These are phyloP conservation scores for Aromia moschata DNA, from an alignment of 2,888 invertebrate genomes.

Conservation along the genomic window DNA sequence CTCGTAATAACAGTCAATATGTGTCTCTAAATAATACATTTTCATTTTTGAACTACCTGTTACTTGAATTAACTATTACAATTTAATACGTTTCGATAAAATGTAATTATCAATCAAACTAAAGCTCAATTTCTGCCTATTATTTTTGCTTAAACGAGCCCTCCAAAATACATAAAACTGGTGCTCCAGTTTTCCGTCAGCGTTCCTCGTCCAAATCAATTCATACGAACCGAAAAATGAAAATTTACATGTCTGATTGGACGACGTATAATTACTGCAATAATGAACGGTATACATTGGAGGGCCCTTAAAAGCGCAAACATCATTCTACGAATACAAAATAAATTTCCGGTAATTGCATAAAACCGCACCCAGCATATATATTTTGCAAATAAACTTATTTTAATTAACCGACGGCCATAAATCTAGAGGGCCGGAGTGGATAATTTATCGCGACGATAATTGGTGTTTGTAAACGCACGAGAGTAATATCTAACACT, in stretches of 20 bases:
- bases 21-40: no score
- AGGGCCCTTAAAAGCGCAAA: slow-evolving; percentile 11
- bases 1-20: no score
- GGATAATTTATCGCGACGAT: slow-evolving; percentile 38
- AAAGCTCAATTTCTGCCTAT: no score
- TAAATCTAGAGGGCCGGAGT: slow-evolving; percentile 29
- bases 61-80: no score
- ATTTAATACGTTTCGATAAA: no score
- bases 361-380: slow-evolving; percentile 35
- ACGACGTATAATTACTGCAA: not conserved
- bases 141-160: no score
- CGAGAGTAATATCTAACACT: slow-evolving; percentile 38
- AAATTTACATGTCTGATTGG: not conserved
- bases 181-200: no score
- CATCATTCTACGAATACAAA: slow-evolving; percentile 12
- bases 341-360: slow-evolving; percentile 18
- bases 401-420: slow-evolving; percentile 36
- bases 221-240: no score
- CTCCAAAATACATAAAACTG: no score
- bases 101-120: no score
- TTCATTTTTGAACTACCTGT: no score
- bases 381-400: slow-evolving; percentile 40
- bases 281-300: not conserved
- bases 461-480: slow-evolving; percentile 40
- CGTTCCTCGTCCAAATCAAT: no score